Percentiles rank a stretch among this genome's conserved stretches.
These are phyloP conservation scores for Sebastolobus alascanus DNA, from an alignment of 2,797 vertebrate genomes.

Conservation along the genomic window DNA sequence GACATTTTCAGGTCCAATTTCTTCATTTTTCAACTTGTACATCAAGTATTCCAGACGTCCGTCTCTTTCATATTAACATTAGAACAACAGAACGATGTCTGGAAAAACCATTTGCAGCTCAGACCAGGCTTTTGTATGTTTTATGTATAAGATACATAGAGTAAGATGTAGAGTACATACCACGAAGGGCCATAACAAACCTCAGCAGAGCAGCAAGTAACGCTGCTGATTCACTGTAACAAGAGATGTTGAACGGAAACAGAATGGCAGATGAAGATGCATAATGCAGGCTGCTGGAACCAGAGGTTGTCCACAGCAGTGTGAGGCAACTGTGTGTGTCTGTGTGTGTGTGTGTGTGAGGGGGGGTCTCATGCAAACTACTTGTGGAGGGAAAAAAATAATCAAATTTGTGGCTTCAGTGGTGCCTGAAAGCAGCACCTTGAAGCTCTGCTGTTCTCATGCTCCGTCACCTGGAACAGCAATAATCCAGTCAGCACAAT, in stretches of 20 bases:
- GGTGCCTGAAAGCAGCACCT: slow-evolving; percentile 80
- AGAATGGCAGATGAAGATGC: slow-evolving; percentile 64
- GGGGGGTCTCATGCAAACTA: slow-evolving; percentile 53
- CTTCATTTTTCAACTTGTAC: slow-evolving; percentile 35
- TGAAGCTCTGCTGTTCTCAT: slow-evolving; percentile 76
- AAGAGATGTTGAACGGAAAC: slow-evolving; percentile 43
- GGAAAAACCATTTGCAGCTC: slow-evolving; percentile 19
- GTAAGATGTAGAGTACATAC: slow-evolving; percentile 20
- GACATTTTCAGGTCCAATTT: slow-evolving; percentile 61
- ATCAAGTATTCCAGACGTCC: slow-evolving; percentile 31
- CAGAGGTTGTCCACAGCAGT: slow-evolving; percentile 31
- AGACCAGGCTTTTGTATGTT: slow-evolving; percentile 12
- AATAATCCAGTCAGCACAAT: slow-evolving; percentile 75
- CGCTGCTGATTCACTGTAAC: slow-evolving; percentile 51
- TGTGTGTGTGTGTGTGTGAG: background rate
- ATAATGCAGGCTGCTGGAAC: slow-evolving; percentile 61
- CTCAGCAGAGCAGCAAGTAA: slow-evolving; percentile 27
- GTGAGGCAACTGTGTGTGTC: background rate
- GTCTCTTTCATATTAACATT: slow-evolving; percentile 6
- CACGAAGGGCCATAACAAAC: slow-evolving; percentile 36
- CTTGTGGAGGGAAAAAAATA: slow-evolving; percentile 71
- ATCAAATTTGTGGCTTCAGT: slow-evolving; percentile 82
- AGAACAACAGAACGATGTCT: slow-evolving; percentile 13
- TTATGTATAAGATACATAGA: slow-evolving; percentile 21
- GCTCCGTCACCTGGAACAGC: slow-evolving; percentile 78